Evolutionary conservation across 2,113 vertebrate species (phyloP).

Genomic region (Chaenogobius annularis): DNA sequence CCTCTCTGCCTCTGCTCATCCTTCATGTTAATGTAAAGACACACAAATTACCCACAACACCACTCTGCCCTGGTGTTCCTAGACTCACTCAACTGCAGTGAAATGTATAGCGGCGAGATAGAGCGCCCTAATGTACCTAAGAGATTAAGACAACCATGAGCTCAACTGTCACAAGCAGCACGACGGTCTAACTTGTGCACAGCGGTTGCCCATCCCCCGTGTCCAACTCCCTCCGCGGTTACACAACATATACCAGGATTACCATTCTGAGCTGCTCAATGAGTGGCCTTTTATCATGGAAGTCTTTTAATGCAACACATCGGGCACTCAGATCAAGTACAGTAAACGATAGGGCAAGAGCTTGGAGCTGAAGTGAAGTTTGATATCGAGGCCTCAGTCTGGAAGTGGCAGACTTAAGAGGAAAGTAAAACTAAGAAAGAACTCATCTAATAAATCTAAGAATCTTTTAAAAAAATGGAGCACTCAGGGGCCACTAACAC

Average conservation of each 20-base stretch:
- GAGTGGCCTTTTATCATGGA: slow-evolving; percentile 67
- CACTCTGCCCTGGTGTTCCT: slow-evolving; percentile 18
- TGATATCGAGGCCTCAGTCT: slow-evolving; percentile 1
- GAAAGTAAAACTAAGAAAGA: not conserved
- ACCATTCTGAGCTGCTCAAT: slow-evolving; percentile 63
- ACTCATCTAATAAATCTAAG: not conserved
- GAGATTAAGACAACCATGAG: slow-evolving; percentile 68
- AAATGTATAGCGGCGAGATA: slow-evolving; percentile 35
- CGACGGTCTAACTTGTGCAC: slow-evolving; percentile 58
- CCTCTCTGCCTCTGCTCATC: not conserved
- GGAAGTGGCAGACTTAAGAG: slow-evolving; percentile 5
- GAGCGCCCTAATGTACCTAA: slow-evolving; percentile 63
- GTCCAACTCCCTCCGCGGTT: slow-evolving; percentile 68
- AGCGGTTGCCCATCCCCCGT: slow-evolving; percentile 54
- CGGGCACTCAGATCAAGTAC: not conserved
- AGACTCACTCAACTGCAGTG: slow-evolving; percentile 36
- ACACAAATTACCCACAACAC: not conserved
- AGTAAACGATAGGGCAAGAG: slow-evolving; percentile 19
- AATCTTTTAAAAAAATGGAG: too few species aligned
- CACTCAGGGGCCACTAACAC: not conserved
- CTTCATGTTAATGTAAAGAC: too few species aligned
- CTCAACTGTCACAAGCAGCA: slow-evolving; percentile 61
- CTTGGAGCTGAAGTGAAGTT: not conserved
- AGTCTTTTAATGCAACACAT: slow-evolving; percentile 35
- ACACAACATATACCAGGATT: slow-evolving; percentile 82